Percentiles rank a stretch among this genome's conserved stretches.
Evolutionary conservation across 2,797 vertebrate genomes (phyloP).

Genomic region (Lutjanus campechanus): DNA sequence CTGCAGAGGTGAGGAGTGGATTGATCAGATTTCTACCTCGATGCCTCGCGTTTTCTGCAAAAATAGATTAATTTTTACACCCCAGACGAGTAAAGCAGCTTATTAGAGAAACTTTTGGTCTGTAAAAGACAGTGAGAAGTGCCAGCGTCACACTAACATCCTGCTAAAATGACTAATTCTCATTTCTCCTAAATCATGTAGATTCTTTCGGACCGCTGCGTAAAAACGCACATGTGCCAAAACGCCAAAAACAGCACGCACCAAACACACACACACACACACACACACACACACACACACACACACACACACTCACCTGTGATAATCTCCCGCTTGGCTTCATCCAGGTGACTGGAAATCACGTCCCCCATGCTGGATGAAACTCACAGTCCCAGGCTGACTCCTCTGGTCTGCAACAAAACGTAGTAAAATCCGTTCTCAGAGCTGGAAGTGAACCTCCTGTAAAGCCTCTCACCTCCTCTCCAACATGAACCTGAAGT

Average conservation of each 20-base stretch:
- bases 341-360: conserved; percentile 95
- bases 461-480: not conserved
- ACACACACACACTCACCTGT: conserved; percentile 85
- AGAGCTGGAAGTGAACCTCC: not conserved
- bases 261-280: not conserved
- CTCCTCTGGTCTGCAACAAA: conserved; percentile 4
- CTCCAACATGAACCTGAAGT: not conserved
- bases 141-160: not conserved
- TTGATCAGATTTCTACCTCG: not conserved
- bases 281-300: not conserved
- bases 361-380: conserved; percentile 91
- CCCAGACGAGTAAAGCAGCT: rapidly evolving
- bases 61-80: not conserved
- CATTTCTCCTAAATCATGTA: not conserved
- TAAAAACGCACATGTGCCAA: conserved; percentile 32
- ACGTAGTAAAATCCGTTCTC: not conserved
- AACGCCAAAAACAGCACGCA: not conserved
- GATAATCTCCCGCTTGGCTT: conserved; percentile 90
- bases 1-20: no score
- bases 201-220: not conserved
- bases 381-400: conserved; percentile 19
- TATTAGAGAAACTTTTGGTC: not conserved
- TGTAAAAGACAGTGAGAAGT: not conserved
- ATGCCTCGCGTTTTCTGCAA: not conserved
- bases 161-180: not conserved